Evolutionary conservation across 1,140 invertebrate species (phyloP).

Genomic region (Ectropis grisescens): DNA sequence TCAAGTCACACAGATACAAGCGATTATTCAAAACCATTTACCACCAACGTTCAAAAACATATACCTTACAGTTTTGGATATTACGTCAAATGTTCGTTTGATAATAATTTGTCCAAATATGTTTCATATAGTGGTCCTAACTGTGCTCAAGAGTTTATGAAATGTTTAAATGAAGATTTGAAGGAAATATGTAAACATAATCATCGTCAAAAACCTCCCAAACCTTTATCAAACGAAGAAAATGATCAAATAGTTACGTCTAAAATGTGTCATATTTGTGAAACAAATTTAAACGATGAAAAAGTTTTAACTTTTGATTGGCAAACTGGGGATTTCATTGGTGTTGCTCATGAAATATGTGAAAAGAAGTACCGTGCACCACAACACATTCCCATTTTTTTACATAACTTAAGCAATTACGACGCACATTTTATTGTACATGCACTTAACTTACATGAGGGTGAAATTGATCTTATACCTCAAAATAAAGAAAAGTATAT

Average conservation of each 20-base stretch:
- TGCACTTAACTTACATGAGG: too few relatives aligned
- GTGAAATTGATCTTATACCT: background rate
- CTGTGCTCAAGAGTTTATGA: slow-evolving; percentile 30
- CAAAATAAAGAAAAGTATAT: slow-evolving; percentile 2
- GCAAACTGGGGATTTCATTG: slow-evolving; percentile 12
- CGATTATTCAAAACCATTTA: slow-evolving; percentile 15
- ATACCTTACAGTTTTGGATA: slow-evolving; percentile 37
- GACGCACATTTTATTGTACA: slow-evolving; percentile 17
- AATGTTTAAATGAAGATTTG: slow-evolving; percentile 19
- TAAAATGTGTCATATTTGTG: slow-evolving; percentile 5
- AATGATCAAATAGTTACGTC: slow-evolving; percentile 7
- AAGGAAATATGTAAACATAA: slow-evolving; percentile 17
- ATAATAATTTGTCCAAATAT: slow-evolving; percentile 34
- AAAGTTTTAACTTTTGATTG: slow-evolving; percentile 6
- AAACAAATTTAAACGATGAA: slow-evolving; percentile 5
- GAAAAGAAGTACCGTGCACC: slow-evolving; percentile 7
- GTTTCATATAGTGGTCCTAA: slow-evolving; percentile 22
- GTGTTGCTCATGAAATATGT: slow-evolving; percentile 11
- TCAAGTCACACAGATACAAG: slow-evolving; percentile 15
- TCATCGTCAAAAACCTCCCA: slow-evolving; percentile 24
- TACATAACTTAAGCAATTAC: slow-evolving; percentile 15
- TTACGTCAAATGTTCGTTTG: slow-evolving; percentile 40
- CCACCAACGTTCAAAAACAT: slow-evolving; percentile 29
- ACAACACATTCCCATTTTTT: slow-evolving; percentile 7
- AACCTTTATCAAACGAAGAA: slow-evolving; percentile 12